Evolutionary conservation across 2,113 vertebrate species (phyloP), one percentile per base, ranked within the genome.

Genomic region (Anarrhichthys ocellatus): DNA sequence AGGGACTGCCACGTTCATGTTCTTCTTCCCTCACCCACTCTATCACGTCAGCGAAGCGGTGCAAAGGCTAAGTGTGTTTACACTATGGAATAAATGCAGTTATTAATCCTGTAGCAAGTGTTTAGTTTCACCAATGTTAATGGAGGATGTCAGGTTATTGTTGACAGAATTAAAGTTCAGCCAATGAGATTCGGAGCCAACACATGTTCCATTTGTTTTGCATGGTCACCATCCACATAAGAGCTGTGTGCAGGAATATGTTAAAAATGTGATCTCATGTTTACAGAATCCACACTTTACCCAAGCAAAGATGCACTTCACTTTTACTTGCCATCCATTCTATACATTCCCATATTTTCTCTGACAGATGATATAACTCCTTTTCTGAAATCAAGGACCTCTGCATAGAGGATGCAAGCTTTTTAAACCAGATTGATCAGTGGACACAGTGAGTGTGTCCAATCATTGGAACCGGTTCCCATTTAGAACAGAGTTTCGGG

Each of bases 61-160:
- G 36, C 3, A 3, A 72, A 67, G 67, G 56, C 52, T 73, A 82
- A 80, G 40, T 68, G 38, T 58, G 63, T 82, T 89, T 73, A 77
- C 34, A 2, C n/a, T 17, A 24, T 74, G 71, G 54, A 73, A 86
- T 63, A 80, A 88, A 59, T 65, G 1, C 46, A n/a, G 42, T 65
- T 67, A 73, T 64, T 71, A 38, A 78, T 87, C 34, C 42, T 27
- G 22, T 48, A 73, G 27, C 15, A 36, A 72, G 34, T 84, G 32
- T 75, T 77, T 72, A 63, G 36, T 66, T 73, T 50, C 59, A 34
- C 14, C 54, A 27, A 58, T 22, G 61, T 42, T 85, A 70, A 80
- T 40, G 80, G 27, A 7, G 56, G 18, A 81, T 59, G 56, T 73
- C 65, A 62, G 0, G 13, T 29, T 50, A 54, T 69, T 2, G 3